phyloP scores from a whole-genome alignment of 2,113 vertebrate genomes.

The Edolisoma coerulescens region DNA sequence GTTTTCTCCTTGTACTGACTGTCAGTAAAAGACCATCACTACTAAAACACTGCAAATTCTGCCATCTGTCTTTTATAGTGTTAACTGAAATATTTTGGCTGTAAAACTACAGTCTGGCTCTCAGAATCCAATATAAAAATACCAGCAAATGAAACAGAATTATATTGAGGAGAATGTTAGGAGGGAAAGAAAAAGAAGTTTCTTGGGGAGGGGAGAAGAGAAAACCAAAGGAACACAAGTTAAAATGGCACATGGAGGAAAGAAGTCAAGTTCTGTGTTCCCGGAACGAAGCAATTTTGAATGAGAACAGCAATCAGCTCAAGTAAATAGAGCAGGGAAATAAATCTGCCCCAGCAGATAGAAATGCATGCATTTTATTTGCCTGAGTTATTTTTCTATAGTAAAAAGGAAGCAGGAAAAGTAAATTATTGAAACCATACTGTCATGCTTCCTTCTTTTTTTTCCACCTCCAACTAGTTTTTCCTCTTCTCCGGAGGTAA shows the following conservation, averaged over 20 bases:
- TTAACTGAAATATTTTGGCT: slow-evolving; percentile 3
- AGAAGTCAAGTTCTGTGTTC: not conserved
- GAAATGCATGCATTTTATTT: not conserved
- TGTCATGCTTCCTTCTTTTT: not conserved
- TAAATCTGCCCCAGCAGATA: not conserved
- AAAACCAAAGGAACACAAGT: not conserved
- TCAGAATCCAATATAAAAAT: not conserved
- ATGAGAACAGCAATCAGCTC: not conserved
- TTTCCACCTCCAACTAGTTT: not conserved
- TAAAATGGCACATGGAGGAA: not conserved
- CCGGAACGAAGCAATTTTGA: not conserved
- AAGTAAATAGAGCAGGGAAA: not conserved
- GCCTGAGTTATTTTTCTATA: not conserved
- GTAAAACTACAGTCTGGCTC: not conserved
- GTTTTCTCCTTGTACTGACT: not conserved
- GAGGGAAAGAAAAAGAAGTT: not conserved
- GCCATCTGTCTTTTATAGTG: slow-evolving; percentile 13
- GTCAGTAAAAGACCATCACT: not conserved
- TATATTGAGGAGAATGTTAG: not conserved
- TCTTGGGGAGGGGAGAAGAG: not conserved
- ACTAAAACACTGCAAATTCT: not conserved
- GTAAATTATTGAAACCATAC: not conserved
- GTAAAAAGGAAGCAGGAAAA: not conserved
- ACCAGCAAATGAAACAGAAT: not conserved
- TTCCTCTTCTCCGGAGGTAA: not conserved